Base-by-base conservation (phyloP, 1,140 invertebrate genomes). In the Euschistus heros region DNA sequence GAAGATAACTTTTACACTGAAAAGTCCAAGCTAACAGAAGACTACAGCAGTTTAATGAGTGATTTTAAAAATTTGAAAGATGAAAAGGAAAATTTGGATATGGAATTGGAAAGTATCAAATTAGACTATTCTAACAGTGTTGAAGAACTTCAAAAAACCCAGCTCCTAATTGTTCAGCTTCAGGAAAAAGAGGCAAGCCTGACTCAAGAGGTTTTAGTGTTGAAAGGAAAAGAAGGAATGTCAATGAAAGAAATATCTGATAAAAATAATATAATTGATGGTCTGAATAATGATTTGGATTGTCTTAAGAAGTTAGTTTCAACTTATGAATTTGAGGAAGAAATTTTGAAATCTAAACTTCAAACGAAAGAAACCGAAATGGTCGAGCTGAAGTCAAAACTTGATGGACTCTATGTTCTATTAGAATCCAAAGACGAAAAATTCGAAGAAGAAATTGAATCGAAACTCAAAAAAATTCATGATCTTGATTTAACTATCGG, bases 401-500 rank as follows among this genome's bases (percentile, higher is more conserved):
- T 57, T 24, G 24, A 24, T 7, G 54, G 24, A 1, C 18, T 57
- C 2, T 8, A 22, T 22, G 24, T 4, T 26, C 18, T 26, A 27
- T 27, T 57, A 17, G 15, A 27, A 26, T 26, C 24, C 2, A 26
- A 22, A 24, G 54, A 57, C 10, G 54, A 57, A 57, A 57, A 26
- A 15, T 15, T 17, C n/a, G 18, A 57, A 24, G 54, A 57, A 27
- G 54, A 57, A 26, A 57, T 26, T 8, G 24, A 57, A 24, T 17
- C 24, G 5, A 20, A 57, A 20, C 18, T 57, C 26, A 3, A 57
- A 57, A 57, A 57, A 26, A 57, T 57, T 57, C 18, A 22, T 27
- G 54, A 57, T 26, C 24, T 57, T 24, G 54, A 57, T 57, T 57
- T 24, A 4, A 57, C 54, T 57, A 57, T 57, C 24, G 54, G 54